Evolutionary conservation across 2,888 invertebrate species (phyloP), one percentile per base, ranked within the genome.

Genomic region (Lutraria lutraria): DNA sequence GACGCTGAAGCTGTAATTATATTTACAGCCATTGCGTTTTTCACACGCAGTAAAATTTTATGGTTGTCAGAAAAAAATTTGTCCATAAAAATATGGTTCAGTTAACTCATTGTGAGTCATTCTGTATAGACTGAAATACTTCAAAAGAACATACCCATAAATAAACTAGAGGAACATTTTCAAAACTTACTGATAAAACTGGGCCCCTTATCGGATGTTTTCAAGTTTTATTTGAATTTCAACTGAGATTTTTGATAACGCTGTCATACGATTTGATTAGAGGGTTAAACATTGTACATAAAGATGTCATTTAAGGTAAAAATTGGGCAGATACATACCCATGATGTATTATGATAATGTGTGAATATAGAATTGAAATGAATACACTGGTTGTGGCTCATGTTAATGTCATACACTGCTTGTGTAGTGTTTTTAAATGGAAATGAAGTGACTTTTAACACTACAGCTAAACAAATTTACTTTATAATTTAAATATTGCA

Each of bases 171-270:
- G 31, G 31, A 72, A 56, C 80, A 34, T 79, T 84, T 85, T 85
- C 79, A 85, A 85, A 79, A 60, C 34, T 79, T 85, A 85, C 53
- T 34, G 85, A 87, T 88, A 88, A 85, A 81, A 82, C 34, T 85
- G 34, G 68, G 29, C 52, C 80, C 63, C 80, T 88, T 88, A 88
- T 88, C 88, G 60, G 88, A 81, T 85, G 85, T 84, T 84, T 86
- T 85, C 88, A 82, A 80, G 87, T 84, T 81, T 79, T 80, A 89
- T 89, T 89, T 89, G 81, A 84, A 72, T 86, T 88, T 87, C 81
- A 86, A 84, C 86, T 80, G 53, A 81, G 88, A 89, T 86, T 86
- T 86, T 86, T 83, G 88, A 89, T 89, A 89, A 89, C 72, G 89
- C 68, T 88, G 88, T 88, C 88, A 88, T 52, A 83, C 52, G 21